Evolutionary conservation across 2,888 invertebrate species (phyloP).

Genomic region (Cerceris rybyensis): DNA sequence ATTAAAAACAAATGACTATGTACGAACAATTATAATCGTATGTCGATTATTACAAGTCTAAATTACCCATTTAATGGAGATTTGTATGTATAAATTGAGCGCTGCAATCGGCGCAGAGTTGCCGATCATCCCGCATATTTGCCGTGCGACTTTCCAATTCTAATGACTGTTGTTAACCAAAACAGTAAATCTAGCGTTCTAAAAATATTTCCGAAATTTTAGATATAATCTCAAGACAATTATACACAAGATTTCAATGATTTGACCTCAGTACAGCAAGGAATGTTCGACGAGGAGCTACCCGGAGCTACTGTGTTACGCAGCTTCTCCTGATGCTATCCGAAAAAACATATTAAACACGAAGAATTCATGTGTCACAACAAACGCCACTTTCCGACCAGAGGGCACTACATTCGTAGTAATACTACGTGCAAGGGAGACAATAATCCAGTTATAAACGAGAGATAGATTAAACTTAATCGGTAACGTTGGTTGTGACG

Average conservation of each 20-base stretch:
- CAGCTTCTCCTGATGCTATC: slow-evolving; percentile 78
- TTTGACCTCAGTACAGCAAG: slow-evolving; percentile 78
- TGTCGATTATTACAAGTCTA: slow-evolving; percentile 14
- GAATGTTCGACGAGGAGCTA: slow-evolving; percentile 81
- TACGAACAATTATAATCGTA: background rate
- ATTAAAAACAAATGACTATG: no score
- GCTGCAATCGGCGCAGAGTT: slow-evolving; percentile 74
- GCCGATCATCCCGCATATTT: slow-evolving; percentile 77
- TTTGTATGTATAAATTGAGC: slow-evolving; percentile 43
- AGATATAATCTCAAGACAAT: slow-evolving; percentile 59
- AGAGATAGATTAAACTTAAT: background rate
- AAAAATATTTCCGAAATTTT: slow-evolving; percentile 67
- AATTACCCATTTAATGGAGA: slow-evolving; percentile 18
- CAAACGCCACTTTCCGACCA: no score
- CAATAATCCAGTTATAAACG: slow-evolving; percentile 11
- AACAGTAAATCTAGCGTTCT: slow-evolving; percentile 42
- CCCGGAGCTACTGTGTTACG: slow-evolving; percentile 81
- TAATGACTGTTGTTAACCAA: slow-evolving; percentile 70
- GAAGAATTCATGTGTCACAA: slow-evolving; percentile 54
- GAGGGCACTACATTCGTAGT: no score
- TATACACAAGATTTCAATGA: slow-evolving; percentile 66
- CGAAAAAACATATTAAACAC: slow-evolving; percentile 66
- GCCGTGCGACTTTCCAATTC: slow-evolving; percentile 63
- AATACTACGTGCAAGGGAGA: no score
- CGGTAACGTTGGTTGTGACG: no score